Conservation (phyloP, 2,888 invertebrate species). For the Nysson spinosus region DNA sequence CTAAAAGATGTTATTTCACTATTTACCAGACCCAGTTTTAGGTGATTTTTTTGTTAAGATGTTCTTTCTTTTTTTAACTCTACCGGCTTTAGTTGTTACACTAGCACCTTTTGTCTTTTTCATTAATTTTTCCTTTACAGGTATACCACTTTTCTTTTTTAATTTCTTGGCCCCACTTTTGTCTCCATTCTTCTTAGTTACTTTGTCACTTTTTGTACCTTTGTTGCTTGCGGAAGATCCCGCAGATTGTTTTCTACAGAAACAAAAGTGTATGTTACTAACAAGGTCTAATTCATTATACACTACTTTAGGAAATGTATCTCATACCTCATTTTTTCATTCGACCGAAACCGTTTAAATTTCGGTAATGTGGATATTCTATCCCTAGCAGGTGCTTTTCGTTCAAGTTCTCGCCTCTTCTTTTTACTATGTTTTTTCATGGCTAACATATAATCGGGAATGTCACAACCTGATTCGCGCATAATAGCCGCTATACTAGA, state of each 20-base stretch:
- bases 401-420: constrained; percentile 78
- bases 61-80: neutral
- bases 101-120: neutral
- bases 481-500: constrained; percentile 93
- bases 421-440: constrained; percentile 84
- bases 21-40: too few relatives aligned
- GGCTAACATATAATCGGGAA: constrained; percentile 93
- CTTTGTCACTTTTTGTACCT: neutral
- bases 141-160: neutral
- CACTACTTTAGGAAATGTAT: too few relatives aligned
- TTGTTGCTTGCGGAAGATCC: neutral
- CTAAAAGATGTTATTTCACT: too few relatives aligned
- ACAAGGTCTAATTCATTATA: too few relatives aligned
- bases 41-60: neutral
- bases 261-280: too few relatives aligned
- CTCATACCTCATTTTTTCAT: constrained; percentile 12
- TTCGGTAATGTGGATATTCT: constrained; percentile 45
- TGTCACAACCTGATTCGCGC: constrained; percentile 93
- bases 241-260: constrained; percentile 4
- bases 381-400: constrained; percentile 82
- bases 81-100: neutral
- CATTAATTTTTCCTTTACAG: neutral
- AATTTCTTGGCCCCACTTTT: neutral
- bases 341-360: constrained; percentile 22
- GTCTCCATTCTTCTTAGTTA: neutral